A percentile compares a stretch with the other conserved stretches of the same genome.
phyloP scores from a whole-genome alignment of 2,888 invertebrate species.

The Ornithoptera priamus region DNA sequence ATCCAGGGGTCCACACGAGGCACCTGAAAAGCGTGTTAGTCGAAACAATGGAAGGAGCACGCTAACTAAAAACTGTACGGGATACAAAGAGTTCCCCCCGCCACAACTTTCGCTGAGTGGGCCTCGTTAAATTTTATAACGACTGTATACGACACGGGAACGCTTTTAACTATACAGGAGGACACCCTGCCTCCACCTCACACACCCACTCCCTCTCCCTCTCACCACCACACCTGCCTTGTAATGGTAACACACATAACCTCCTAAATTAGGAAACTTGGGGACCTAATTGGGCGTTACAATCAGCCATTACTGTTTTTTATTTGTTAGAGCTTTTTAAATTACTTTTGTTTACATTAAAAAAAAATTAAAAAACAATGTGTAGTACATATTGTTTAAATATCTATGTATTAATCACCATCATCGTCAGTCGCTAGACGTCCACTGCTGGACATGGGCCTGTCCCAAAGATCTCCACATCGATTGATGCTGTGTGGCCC shows the following conservation, averaged over 20 bases:
- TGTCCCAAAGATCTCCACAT: too few relatives aligned
- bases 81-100: constrained; percentile 24
- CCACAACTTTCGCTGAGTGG: constrained; percentile 25
- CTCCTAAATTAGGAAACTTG: constrained; percentile 22
- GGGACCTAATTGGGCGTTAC: constrained; percentile 20
- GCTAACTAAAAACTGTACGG: constrained; percentile 23
- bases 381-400: too few relatives aligned
- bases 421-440: too few relatives aligned
- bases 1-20: neutral
- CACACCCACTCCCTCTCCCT: too few relatives aligned
- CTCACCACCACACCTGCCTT: neutral
- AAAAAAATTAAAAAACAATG: too few relatives aligned
- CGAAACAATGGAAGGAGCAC: constrained; percentile 17
- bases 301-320: neutral
- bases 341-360: too few relatives aligned
- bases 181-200: neutral
- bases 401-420: too few relatives aligned
- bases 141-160: constrained; percentile 26
- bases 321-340: too few relatives aligned
- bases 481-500: too few relatives aligned
- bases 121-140: constrained; percentile 30
- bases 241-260: constrained; percentile 9
- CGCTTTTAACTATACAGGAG: constrained; percentile 24
- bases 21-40: constrained; percentile 6
- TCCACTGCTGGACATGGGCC: too few relatives aligned